Conservation (phyloP, 2,888 invertebrate genomes). For the Autographa pulchrina region DNA sequence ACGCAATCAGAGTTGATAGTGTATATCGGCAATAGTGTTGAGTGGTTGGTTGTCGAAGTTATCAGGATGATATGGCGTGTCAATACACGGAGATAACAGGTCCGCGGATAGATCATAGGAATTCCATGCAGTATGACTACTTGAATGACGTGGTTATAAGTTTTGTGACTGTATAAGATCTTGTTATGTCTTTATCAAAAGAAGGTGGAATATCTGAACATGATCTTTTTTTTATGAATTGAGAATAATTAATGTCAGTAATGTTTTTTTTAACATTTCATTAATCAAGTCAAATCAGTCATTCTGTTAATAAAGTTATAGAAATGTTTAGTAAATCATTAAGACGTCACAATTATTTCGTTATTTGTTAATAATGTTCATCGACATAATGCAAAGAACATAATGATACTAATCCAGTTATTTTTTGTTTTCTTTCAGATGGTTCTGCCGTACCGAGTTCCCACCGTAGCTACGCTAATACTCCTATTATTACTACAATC, state of each 20-base stretch:
- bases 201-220: no score
- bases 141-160: no score
- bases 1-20: conserved; percentile 62
- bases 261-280: no score
- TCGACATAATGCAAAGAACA: no score
- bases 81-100: conserved; percentile 58
- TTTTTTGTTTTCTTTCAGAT: conserved; percentile 70
- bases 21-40: conserved; percentile 62
- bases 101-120: conserved; percentile 53
- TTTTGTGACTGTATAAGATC: not conserved
- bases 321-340: no score
- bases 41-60: conserved; percentile 63
- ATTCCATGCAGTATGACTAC: conserved; percentile 23
- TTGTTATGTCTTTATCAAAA: no score
- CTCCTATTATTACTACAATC: conserved; percentile 64
- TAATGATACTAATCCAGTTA: not conserved
- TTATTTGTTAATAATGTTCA: no score
- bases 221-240: no score
- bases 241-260: no score
- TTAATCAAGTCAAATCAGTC: no score
- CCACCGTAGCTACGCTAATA: conserved; percentile 56
- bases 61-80: conserved; percentile 51
- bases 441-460: conserved; percentile 61
- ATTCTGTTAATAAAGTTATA: no score
- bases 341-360: no score